phyloP scores from a whole-genome alignment of 2,888 invertebrate genomes.

The Lacanobia wlatinum region DNA sequence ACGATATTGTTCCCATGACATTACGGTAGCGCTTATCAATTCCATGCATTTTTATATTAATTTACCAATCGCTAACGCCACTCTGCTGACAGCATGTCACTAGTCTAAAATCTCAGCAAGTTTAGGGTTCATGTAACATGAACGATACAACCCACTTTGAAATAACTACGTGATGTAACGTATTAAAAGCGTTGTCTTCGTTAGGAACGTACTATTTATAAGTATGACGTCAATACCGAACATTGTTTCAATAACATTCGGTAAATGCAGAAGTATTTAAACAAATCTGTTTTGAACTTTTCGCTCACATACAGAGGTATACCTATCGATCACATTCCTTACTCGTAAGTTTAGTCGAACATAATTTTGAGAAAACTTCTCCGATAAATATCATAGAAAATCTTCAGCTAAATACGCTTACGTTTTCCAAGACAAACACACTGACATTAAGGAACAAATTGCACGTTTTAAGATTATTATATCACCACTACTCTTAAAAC shows the following conservation, averaged over 20 bases:
- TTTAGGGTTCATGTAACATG: not conserved
- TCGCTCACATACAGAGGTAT: not conserved
- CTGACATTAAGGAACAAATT: no score
- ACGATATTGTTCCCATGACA: not conserved
- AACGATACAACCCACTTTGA: conserved; percentile 11
- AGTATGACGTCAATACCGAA: conserved; percentile 51
- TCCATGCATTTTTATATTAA: not conserved
- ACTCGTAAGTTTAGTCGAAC: no score
- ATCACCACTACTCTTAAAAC: not conserved
- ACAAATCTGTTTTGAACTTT: conserved; percentile 21
- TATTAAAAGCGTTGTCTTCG: conserved; percentile 42
- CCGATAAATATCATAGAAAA: no score
- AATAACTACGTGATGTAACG: conserved; percentile 24
- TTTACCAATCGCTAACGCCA: not conserved
- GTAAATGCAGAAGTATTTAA: conserved; percentile 49
- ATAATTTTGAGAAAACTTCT: no score
- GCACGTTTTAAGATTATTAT: not conserved
- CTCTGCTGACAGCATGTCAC: not conserved
- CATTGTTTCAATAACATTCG: conserved; percentile 52
- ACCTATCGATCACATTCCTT: not conserved
- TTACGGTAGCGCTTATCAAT: not conserved
- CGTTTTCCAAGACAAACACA: no score
- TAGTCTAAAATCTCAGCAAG: not conserved
- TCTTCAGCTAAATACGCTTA: no score
- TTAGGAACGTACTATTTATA: conserved; percentile 49